These are phyloP conservation scores for Maconellicoccus hirsutus DNA, from an alignment of 1,140 invertebrate genomes.

Conservation along the genomic window DNA sequence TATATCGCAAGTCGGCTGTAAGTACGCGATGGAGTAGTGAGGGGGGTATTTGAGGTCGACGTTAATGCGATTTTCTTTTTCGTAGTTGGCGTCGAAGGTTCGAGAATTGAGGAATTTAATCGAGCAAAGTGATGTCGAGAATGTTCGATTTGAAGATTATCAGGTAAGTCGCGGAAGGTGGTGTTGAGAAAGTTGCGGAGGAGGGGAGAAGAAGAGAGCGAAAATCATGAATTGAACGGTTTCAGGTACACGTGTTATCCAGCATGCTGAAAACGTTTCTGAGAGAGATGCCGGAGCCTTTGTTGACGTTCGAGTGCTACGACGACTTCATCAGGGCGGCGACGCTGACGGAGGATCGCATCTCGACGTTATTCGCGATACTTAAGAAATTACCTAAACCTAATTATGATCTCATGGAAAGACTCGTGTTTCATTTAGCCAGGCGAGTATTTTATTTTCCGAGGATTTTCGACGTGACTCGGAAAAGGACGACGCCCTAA, in stretches of 20 bases:
- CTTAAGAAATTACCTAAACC: slow-evolving; percentile 77
- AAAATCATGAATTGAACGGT: too few species aligned
- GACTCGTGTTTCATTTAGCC: slow-evolving; percentile 85
- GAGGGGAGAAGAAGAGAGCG: too few species aligned
- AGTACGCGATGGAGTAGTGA: slow-evolving; percentile 36
- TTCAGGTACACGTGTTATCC: slow-evolving; percentile 75
- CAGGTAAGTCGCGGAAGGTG: slow-evolving; percentile 30
- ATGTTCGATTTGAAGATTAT: slow-evolving; percentile 55
- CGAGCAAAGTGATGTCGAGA: slow-evolving; percentile 57
- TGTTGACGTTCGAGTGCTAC: slow-evolving; percentile 86
- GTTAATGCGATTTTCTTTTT: too few species aligned
- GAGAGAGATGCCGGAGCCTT: slow-evolving; percentile 82
- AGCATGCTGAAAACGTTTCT: slow-evolving; percentile 87
- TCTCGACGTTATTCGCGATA: slow-evolving; percentile 72
- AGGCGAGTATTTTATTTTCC: slow-evolving; percentile 36
- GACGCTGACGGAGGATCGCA: slow-evolving; percentile 70
- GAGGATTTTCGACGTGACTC: not conserved
- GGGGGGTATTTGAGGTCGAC: too few species aligned
- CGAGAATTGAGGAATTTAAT: slow-evolving; percentile 58
- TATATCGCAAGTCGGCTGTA: slow-evolving; percentile 86
- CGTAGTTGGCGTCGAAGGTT: slow-evolving; percentile 50
- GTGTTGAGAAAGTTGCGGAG: too few species aligned
- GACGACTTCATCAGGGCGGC: slow-evolving; percentile 84
- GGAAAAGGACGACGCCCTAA: too few species aligned
- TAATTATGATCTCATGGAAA: slow-evolving; percentile 84